These are phyloP conservation scores for Laterallus jamaicensis DNA, from an alignment of 2,113 vertebrate species.

Conservation along the genomic window DNA sequence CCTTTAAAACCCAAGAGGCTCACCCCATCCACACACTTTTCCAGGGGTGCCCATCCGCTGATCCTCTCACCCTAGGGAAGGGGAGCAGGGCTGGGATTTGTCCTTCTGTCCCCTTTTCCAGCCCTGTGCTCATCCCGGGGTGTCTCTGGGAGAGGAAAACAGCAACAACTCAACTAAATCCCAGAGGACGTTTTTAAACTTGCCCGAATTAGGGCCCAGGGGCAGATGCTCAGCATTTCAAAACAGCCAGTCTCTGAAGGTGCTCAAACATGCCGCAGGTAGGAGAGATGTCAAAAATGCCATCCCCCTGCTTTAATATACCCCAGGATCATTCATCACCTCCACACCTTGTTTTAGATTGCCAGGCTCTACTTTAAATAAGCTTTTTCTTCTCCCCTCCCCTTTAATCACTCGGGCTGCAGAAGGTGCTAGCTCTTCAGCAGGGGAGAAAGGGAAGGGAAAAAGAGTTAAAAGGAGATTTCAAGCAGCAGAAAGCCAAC, in stretches of 20 bases:
- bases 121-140: neutral
- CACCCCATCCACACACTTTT: neutral
- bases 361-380: slow-evolving; percentile 11
- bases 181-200: slow-evolving; percentile 29
- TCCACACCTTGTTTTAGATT: slow-evolving; percentile 52
- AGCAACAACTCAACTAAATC: neutral
- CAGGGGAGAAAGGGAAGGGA: neutral
- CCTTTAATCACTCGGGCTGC: slow-evolving; percentile 45
- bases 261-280: neutral
- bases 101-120: neutral
- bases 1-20: neutral
- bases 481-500: neutral
- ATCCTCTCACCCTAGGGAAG: neutral
- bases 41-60: neutral
- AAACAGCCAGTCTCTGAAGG: neutral
- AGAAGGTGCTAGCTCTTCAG: slow-evolving; percentile 16
- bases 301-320: slow-evolving; percentile 20
- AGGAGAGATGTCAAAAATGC: neutral
- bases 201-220: neutral
- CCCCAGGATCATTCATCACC: slow-evolving; percentile 24
- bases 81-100: neutral
- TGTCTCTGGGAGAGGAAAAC: neutral
- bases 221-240: neutral
- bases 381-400: neutral
- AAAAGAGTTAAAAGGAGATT: neutral